phyloP scores from a whole-genome alignment of 2,797 vertebrate genomes.

The Alfaro cultratus region DNA sequence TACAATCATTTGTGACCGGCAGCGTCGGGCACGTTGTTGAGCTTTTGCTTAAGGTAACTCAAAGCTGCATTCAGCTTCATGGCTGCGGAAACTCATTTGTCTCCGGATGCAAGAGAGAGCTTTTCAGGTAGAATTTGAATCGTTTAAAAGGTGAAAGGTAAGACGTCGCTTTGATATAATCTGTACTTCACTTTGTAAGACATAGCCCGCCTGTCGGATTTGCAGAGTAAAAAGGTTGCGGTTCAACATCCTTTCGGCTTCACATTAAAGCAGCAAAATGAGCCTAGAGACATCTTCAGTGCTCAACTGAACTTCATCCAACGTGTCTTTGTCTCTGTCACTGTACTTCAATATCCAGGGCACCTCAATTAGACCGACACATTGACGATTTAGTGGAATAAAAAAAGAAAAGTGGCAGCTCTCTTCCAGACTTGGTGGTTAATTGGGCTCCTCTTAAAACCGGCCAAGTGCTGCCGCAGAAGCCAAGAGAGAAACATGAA shows the following conservation, averaged over 20 bases:
- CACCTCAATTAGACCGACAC: constrained; percentile 49
- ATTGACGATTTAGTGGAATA: constrained; percentile 41
- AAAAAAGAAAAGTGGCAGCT: constrained; percentile 41
- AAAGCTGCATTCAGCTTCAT: neutral
- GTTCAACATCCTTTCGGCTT: constrained; percentile 16
- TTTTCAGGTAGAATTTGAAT: neutral
- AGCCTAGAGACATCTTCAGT: constrained; percentile 28
- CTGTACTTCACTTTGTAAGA: neutral
- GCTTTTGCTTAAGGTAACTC: constrained; percentile 1
- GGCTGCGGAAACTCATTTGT: neutral
- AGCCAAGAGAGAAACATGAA: constrained; percentile 36
- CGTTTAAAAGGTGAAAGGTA: constrained; percentile 16
- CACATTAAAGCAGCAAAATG: constrained; percentile 30
- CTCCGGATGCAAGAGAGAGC: neutral
- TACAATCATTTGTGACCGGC: neutral
- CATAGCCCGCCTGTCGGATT: constrained; percentile 19
- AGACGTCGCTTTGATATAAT: neutral
- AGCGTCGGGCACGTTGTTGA: neutral
- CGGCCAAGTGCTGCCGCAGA: constrained; percentile 15
- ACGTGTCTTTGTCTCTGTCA: constrained; percentile 20
- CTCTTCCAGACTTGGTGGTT: constrained; percentile 49
- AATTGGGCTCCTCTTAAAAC: constrained; percentile 65
- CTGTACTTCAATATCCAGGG: constrained; percentile 40
- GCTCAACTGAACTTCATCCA: constrained; percentile 18
- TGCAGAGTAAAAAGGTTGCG: constrained; percentile 20